A percentile compares a stretch with the other conserved stretches of the same genome.
phyloP scores from a whole-genome alignment of 2,797 vertebrate genomes.

The Dendrocincla tyrannina region DNA sequence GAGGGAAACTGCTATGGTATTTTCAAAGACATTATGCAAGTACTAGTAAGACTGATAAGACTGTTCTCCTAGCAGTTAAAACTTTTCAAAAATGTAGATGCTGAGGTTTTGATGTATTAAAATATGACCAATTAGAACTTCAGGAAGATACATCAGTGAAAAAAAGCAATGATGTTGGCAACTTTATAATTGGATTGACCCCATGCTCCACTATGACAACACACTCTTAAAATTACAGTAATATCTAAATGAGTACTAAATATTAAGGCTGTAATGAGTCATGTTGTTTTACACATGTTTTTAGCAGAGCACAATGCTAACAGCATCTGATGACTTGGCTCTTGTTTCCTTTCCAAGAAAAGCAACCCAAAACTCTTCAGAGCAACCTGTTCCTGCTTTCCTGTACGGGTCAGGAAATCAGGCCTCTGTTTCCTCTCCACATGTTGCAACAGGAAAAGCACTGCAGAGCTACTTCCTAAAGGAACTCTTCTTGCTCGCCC shows the following conservation, averaged over 20 bases:
- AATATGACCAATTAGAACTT: slow-evolving; percentile 12
- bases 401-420: slow-evolving; percentile 78
- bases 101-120: slow-evolving; percentile 13
- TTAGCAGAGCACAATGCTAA: slow-evolving; percentile 51
- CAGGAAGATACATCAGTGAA: not conserved
- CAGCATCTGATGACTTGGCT: slow-evolving; percentile 65
- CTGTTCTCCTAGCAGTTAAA: slow-evolving; percentile 10
- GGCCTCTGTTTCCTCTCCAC: slow-evolving; percentile 79
- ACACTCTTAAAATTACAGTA: slow-evolving; percentile 20
- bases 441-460: slow-evolving; percentile 78
- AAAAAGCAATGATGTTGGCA: not conserved
- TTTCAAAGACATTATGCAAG: slow-evolving; percentile 35
- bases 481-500: slow-evolving; percentile 79
- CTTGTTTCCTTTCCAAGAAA: slow-evolving; percentile 78
- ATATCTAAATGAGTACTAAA: slow-evolving; percentile 17
- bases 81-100: slow-evolving; percentile 24
- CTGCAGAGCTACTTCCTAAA: slow-evolving; percentile 82
- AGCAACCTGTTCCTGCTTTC: slow-evolving; percentile 82
- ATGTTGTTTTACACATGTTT: slow-evolving; percentile 47
- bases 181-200: slow-evolving; percentile 46
- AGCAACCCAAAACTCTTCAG: slow-evolving; percentile 67
- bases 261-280: slow-evolving; percentile 16
- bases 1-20: slow-evolving; percentile 12
- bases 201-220: not conserved
- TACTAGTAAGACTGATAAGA: not conserved